Base-by-base conservation (phyloP, 2,888 invertebrate species). In the Cistogaster globosa region DNA sequence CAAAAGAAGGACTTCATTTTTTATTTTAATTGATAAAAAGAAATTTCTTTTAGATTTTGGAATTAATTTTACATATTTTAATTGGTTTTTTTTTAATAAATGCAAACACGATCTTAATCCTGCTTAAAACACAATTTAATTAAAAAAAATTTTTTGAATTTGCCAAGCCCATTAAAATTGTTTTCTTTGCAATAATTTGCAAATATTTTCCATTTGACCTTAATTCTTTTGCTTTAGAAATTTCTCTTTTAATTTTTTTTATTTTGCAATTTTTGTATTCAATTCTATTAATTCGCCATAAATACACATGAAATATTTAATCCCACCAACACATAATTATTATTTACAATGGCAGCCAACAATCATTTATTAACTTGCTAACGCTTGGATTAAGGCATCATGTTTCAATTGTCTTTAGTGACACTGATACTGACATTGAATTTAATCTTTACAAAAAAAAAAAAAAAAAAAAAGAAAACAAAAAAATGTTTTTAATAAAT, bases 401-500 rank as follows among this genome's bases (percentile, higher is more conserved):
- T 65, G 65, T 84, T 26, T 65, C 69, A 75, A 76, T 68, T 72
- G 68, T 63, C 62, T 57, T 48, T 12, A 63, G 12, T 42, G 42
- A 42, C 42, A 51, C 1, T 78, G 74, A 58, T 57, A 72, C 83
- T 83, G 83, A 74, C 83, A 83, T 79, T 85, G 85, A 82, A 82
- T 77, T 68, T 69, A 14, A 57, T 14, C 12, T 57, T 63, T 11
- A 2, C 6, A 53, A 20, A 9, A 20, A 0, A n/a, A n/a, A n/a
- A n/a, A n/a, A n/a, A n/a, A n/a, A n/a, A n/a, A n/a, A n/a, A n/a
- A n/a, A n/a, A n/a, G n/a, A n/a, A n/a, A n/a, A n/a, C n/a, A n/a
- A n/a, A n/a, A n/a, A 7, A 53, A 1, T 9, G 12, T 42, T 42
- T 32, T 12, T 12, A 48, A 48, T n/a, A 48, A 42, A 42, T 14